Percentiles rank a stretch among this genome's conserved stretches.
Evolutionary conservation across 1,140 invertebrate species (phyloP).

Genomic region (Megalopta genalis): DNA sequence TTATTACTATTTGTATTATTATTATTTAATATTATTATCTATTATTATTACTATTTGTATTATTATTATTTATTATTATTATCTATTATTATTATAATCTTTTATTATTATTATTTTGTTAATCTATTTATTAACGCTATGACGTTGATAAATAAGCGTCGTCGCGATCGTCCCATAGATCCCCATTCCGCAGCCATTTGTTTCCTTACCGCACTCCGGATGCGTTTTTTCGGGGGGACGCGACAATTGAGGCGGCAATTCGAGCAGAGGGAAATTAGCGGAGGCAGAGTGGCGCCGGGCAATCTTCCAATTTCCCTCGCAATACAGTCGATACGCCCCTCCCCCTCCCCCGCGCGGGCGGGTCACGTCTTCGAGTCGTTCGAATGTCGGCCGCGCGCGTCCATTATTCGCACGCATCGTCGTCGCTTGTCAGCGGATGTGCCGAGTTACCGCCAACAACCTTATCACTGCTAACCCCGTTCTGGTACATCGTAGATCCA

Average conservation of each 20-base stretch:
- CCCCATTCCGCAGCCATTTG: no score
- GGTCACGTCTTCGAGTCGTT: background rate
- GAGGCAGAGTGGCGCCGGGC: constrained; percentile 28
- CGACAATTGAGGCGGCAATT: constrained; percentile 32
- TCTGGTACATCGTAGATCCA: background rate
- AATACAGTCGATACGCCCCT: background rate
- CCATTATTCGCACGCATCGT: constrained; percentile 12
- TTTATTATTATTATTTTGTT: no score
- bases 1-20: no score
- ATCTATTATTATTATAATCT: no score
- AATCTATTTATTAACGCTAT: no score
- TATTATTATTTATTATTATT: no score
- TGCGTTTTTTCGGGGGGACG: no score
- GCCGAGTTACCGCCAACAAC: background rate
- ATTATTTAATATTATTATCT: no score
- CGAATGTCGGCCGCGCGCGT: background rate
- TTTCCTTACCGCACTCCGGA: no score
- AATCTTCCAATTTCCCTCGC: constrained; percentile 53
- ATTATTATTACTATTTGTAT: no score
- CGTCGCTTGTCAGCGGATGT: background rate
- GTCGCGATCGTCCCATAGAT: no score
- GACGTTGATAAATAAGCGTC: no score
- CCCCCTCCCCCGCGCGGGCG: background rate
- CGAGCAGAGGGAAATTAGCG: background rate
- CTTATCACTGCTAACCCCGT: background rate